phyloP scores from a whole-genome alignment of 2,113 vertebrate species.

The Ciconia stormi region DNA sequence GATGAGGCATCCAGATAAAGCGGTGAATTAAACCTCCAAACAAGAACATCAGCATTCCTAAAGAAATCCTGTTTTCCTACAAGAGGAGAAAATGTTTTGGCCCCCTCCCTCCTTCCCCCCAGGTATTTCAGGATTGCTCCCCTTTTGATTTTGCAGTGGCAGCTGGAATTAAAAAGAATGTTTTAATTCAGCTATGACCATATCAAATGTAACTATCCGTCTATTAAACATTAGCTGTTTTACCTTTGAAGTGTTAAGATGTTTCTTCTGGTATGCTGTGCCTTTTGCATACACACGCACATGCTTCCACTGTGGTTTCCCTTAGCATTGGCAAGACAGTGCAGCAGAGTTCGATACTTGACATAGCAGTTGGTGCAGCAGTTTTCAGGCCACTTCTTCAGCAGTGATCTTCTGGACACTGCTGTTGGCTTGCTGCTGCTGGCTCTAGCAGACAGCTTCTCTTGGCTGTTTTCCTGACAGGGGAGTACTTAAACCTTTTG shows the following conservation, averaged over 20 bases:
- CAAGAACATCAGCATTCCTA: neutral
- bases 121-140: neutral
- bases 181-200: neutral
- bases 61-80: neutral
- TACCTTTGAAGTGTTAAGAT: neutral
- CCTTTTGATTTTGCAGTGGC: neutral
- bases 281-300: neutral
- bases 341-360: rapidly evolving
- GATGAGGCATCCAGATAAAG: neutral
- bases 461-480: neutral
- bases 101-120: neutral
- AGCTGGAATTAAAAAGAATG: neutral
- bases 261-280: neutral
- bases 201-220: neutral
- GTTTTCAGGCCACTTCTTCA: neutral
- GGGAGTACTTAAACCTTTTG: neutral
- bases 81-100: neutral
- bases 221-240: neutral
- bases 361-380: neutral
- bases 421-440: neutral
- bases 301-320: neutral
- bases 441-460: neutral
- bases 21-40: neutral
- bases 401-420: neutral
- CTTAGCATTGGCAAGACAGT: neutral